Conservation (phyloP, 2,797 vertebrate genomes). For the Zonotrichia albicollis region DNA sequence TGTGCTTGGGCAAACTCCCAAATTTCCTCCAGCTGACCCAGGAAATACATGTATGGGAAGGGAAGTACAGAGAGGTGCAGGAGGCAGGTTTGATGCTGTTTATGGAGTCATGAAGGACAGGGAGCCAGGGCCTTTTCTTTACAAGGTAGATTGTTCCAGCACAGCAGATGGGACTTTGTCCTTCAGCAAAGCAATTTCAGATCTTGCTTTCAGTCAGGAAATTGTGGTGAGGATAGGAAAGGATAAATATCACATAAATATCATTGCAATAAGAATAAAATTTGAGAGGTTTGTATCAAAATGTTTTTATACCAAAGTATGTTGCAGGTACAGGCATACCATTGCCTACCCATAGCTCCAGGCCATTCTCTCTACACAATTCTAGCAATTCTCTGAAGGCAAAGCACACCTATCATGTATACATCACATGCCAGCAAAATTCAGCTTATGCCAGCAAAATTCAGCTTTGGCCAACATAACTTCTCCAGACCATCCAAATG, state of each 20-base stretch:
- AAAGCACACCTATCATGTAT: not conserved
- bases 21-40: not conserved
- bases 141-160: not conserved
- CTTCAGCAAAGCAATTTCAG: conserved; percentile 29
- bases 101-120: not conserved
- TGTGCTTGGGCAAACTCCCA: not conserved
- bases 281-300: not conserved
- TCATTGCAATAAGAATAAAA: not conserved
- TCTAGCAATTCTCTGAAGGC: not conserved
- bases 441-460: conserved; percentile 2
- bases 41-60: not conserved
- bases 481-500: not conserved
- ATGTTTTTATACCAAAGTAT: not conserved
- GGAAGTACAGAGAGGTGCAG: not conserved
- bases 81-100: not conserved
- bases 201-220: not conserved
- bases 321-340: not conserved
- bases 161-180: conserved; percentile 43
- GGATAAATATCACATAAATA: not conserved
- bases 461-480: not conserved
- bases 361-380: not conserved
- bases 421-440: conserved; percentile 24
- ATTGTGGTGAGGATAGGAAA: not conserved
- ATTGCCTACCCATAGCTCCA: not conserved
- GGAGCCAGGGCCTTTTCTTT: not conserved